Conservation (phyloP, 2,797 vertebrate species). For the Spinibarbus caldwelli region DNA sequence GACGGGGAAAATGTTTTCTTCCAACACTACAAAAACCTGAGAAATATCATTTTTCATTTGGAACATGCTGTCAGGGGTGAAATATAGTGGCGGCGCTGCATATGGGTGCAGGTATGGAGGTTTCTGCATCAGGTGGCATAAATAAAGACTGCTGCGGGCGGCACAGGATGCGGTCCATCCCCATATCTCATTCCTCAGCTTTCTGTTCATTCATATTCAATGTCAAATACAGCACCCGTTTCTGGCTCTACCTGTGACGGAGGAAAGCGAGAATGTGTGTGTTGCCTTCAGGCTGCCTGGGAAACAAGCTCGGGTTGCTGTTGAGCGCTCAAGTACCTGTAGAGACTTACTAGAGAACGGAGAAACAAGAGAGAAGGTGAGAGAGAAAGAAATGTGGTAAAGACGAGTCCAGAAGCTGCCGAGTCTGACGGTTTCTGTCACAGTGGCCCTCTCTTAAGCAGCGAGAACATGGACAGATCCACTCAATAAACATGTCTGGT, state of each 20-base stretch:
- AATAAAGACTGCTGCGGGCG: slow-evolving; percentile 38
- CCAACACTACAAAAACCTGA: slow-evolving; percentile 9
- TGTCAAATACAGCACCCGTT: not conserved
- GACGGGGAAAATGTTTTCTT: slow-evolving; percentile 16
- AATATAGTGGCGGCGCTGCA: not conserved
- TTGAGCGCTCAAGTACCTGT: not conserved
- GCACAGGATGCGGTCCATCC: slow-evolving; percentile 8
- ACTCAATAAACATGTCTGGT: not conserved
- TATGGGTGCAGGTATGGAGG: slow-evolving; percentile 4
- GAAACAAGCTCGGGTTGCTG: slow-evolving; percentile 8
- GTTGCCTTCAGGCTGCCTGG: slow-evolving; percentile 7
- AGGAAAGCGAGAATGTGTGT: not conserved
- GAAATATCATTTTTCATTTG: slow-evolving; percentile 30
- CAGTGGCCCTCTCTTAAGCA: not conserved
- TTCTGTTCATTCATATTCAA: slow-evolving; percentile 12
- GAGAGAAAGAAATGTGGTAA: not conserved
- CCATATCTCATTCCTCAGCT: slow-evolving; percentile 13
- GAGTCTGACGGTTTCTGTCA: not conserved
- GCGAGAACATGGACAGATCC: not conserved
- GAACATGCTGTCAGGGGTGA: slow-evolving; percentile 25
- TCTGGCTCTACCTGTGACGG: not conserved
- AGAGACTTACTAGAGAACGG: not conserved
- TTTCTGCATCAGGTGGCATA: slow-evolving; percentile 30
- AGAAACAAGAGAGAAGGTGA: slow-evolving; percentile 2
- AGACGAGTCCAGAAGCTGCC: not conserved